Conservation (phyloP, 2,888 invertebrate species). For the Dendrolimus pini region DNA sequence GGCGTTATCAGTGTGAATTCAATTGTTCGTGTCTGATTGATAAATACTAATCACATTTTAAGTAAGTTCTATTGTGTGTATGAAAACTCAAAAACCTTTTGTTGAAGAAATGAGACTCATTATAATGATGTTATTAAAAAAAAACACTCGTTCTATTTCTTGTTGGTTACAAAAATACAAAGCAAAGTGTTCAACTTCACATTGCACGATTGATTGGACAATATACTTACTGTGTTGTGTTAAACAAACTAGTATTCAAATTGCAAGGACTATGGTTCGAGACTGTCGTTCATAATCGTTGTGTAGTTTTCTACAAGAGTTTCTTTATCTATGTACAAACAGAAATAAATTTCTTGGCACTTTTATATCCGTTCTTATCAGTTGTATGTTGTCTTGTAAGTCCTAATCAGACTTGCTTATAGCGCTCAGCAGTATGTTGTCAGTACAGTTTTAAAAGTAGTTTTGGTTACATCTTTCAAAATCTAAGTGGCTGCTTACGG, state of each 20-base stretch:
- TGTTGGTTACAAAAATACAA: too few species aligned
- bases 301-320: conserved; percentile 20
- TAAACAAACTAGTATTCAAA: not conserved
- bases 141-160: too few species aligned
- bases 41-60: too few species aligned
- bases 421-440: too few species aligned
- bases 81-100: too few species aligned
- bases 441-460: conserved; percentile 10
- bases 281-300: conserved; percentile 1
- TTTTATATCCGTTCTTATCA: conserved; percentile 31
- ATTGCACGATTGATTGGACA: not conserved
- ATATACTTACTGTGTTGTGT: not conserved
- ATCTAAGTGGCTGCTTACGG: too few species aligned
- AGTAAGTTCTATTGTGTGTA: too few species aligned
- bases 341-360: conserved; percentile 38
- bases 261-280: not conserved
- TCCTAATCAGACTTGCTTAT: not conserved
- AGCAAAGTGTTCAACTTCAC: not conserved
- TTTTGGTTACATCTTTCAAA: too few species aligned
- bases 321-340: conserved; percentile 33
- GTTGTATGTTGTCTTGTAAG: conserved; percentile 34
- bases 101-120: too few species aligned
- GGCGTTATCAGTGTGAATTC: too few species aligned
- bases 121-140: too few species aligned
- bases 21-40: too few species aligned